Percentiles rank a stretch among this genome's conserved stretches.
Conservation (phyloP, 2,888 invertebrate species). For the Eristalis intricaria region DNA sequence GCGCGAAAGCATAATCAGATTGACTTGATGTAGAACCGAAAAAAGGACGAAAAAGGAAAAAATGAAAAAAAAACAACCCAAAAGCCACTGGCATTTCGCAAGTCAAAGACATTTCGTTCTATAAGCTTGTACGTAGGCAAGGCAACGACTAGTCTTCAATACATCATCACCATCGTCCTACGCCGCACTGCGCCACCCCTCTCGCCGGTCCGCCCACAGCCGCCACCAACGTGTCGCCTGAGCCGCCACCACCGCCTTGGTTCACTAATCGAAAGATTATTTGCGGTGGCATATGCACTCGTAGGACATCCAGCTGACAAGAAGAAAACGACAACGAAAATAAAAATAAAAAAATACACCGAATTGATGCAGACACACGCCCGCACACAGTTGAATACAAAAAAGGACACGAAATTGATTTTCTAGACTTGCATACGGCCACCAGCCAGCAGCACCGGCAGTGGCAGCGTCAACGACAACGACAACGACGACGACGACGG, state of each 20-base stretch:
- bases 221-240: not conserved
- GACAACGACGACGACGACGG: conserved; percentile 14
- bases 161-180: conserved; percentile 42
- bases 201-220: not conserved
- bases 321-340: conserved; percentile 15
- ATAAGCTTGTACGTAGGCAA: conserved; percentile 8
- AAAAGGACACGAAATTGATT: conserved; percentile 63
- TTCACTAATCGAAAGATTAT: conserved; percentile 71
- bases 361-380: conserved; percentile 7
- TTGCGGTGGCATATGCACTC: conserved; percentile 69
- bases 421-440: conserved; percentile 56
- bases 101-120: conserved; percentile 61
- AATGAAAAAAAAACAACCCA: not conserved
- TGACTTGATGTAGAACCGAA: conserved; percentile 63
- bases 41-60: conserved; percentile 25
- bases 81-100: conserved; percentile 60
- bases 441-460: conserved; percentile 3
- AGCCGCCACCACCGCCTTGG: conserved; percentile 15
- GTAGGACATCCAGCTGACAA: conserved; percentile 52
- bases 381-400: conserved; percentile 27
- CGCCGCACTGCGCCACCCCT: not conserved
- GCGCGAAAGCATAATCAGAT: conserved; percentile 67
- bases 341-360: not conserved
- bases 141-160: conserved; percentile 43
- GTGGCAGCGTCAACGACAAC: not conserved